phyloP scores from a whole-genome alignment of 2,113 vertebrate genomes.

The Entosphenus tridentatus region DNA sequence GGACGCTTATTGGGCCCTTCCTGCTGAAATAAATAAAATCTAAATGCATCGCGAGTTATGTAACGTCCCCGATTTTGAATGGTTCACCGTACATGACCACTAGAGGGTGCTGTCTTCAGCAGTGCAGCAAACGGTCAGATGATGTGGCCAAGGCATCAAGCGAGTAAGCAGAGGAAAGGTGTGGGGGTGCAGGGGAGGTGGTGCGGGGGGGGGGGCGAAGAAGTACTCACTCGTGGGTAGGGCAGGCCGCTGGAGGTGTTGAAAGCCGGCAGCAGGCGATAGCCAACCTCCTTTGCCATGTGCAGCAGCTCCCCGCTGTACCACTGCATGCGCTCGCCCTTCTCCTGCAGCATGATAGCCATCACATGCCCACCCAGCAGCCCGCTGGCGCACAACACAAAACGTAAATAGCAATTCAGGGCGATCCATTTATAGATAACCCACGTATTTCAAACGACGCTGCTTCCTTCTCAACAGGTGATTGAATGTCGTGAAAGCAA shows the following conservation, averaged over 20 bases:
- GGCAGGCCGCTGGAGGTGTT: constrained; percentile 13
- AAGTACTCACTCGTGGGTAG: constrained; percentile 9
- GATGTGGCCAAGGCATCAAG: too few species aligned
- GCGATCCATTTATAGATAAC: too few species aligned
- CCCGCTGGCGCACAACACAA: constrained; percentile 7
- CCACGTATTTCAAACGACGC: too few species aligned
- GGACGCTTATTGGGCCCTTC: too few species aligned
- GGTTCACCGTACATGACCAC: neutral
- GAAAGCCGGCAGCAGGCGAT: constrained; percentile 12
- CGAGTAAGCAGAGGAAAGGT: too few species aligned
- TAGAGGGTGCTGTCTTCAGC: neutral
- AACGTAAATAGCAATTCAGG: too few species aligned
- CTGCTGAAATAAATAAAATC: too few species aligned
- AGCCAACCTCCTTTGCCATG: constrained; percentile 10
- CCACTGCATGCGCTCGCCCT: constrained; percentile 7
- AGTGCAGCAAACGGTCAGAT: neutral
- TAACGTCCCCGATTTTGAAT: neutral
- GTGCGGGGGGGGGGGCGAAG: too few species aligned
- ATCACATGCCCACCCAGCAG: constrained; percentile 11
- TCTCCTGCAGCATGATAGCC: constrained; percentile 10
- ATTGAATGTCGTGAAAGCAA: too few species aligned
- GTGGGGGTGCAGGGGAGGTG: too few species aligned
- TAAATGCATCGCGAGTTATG: neutral
- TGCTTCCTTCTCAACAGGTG: too few species aligned
- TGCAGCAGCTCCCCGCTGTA: constrained; percentile 11